phyloP scores from a whole-genome alignment of 1,140 invertebrate species.

The Saccostrea echinata region DNA sequence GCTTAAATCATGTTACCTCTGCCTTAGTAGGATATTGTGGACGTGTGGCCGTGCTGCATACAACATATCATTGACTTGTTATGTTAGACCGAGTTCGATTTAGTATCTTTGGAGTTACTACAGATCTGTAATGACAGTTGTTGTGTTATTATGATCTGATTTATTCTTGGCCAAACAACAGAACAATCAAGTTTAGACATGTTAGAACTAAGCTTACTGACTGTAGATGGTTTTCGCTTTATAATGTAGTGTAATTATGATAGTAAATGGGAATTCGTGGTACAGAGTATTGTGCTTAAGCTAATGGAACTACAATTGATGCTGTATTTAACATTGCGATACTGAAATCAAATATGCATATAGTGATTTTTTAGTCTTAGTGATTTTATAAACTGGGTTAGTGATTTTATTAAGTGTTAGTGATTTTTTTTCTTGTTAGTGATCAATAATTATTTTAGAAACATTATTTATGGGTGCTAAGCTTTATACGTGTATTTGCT shows the following conservation, averaged over 20 bases:
- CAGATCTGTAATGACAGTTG: neutral
- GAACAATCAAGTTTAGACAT: too few relatives aligned
- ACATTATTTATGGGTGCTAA: slow-evolving; percentile 26
- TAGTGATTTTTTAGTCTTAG: neutral
- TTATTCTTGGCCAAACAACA: neutral
- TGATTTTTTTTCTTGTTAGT: slow-evolving; percentile 7
- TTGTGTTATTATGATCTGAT: neutral
- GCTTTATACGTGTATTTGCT: slow-evolving; percentile 11
- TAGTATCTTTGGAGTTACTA: neutral
- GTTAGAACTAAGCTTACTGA: neutral
- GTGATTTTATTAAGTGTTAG: neutral
- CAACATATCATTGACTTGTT: neutral
- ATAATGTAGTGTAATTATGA: neutral
- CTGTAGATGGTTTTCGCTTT: neutral
- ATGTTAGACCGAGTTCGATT: neutral
- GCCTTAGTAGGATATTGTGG: neutral
- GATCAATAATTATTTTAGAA: neutral
- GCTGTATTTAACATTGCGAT: too few relatives aligned
- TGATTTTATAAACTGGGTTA: neutral
- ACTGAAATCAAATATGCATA: neutral
- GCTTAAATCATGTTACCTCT: neutral
- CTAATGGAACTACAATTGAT: neutral
- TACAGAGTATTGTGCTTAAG: neutral
- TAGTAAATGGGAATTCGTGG: neutral
- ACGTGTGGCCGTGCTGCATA: neutral